A percentile compares a stretch with the other conserved stretches of the same genome.
phyloP scores from a whole-genome alignment of 2,888 invertebrate species.

The Prosopocoilus inquinatus region DNA sequence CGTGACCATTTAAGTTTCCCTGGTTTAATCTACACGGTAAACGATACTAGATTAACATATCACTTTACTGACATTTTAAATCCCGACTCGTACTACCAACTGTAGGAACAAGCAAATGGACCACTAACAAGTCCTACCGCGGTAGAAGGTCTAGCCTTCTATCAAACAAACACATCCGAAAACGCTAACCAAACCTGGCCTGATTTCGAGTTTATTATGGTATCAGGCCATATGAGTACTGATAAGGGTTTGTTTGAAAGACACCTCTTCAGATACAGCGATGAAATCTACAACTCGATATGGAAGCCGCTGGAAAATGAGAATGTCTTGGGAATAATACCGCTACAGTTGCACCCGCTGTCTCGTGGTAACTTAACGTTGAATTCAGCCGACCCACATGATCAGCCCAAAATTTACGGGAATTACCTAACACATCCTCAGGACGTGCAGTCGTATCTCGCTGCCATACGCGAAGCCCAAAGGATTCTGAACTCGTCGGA shows the following conservation, averaged over 20 bases:
- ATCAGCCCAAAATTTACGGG: constrained; percentile 70
- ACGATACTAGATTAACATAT: constrained; percentile 44
- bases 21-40: constrained; percentile 59
- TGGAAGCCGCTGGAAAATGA: constrained; percentile 56
- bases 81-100: no score
- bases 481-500: constrained; percentile 52
- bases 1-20: constrained; percentile 69
- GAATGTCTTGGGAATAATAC: constrained; percentile 52
- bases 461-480: constrained; percentile 50
- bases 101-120: constrained; percentile 36
- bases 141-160: constrained; percentile 58
- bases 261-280: constrained; percentile 56
- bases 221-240: constrained; percentile 51
- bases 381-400: constrained; percentile 67
- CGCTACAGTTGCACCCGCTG: constrained; percentile 69
- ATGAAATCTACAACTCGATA: constrained; percentile 56
- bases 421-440: constrained; percentile 70
- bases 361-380: constrained; percentile 67
- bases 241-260: constrained; percentile 34
- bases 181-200: constrained; percentile 53
- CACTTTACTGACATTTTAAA: no score
- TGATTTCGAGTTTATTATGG: constrained; percentile 68
- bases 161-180: constrained; percentile 58
- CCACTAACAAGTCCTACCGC: constrained; percentile 56
- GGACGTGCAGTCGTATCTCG: constrained; percentile 43